phyloP scores from a whole-genome alignment of 2,888 invertebrate genomes.

The Hoplodrina ambigua region DNA sequence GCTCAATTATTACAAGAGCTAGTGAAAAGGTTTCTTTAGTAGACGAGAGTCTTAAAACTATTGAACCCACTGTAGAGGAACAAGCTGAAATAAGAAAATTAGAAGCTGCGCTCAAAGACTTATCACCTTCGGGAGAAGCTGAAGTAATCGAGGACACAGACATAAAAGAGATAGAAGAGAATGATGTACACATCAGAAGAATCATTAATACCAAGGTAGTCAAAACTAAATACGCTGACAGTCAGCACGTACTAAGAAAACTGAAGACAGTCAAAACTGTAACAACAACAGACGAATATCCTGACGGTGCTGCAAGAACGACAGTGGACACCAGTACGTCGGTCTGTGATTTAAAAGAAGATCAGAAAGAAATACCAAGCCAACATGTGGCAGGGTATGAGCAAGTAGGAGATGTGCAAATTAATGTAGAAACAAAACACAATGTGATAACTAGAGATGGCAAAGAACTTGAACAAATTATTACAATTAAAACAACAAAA shows the following conservation, averaged over 20 bases:
- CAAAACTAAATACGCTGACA: conserved; percentile 70
- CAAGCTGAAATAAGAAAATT: conserved; percentile 52
- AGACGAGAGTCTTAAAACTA: conserved; percentile 71
- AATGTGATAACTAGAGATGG: conserved; percentile 73
- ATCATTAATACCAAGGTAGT: conserved; percentile 65
- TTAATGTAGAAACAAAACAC: conserved; percentile 78
- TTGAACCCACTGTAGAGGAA: conserved; percentile 31
- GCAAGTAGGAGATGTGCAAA: conserved; percentile 52
- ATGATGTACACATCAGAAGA: conserved; percentile 62
- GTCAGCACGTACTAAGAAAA: conserved; percentile 67
- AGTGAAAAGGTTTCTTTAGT: conserved; percentile 80
- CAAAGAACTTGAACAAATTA: conserved; percentile 77
- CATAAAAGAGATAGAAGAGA: conserved; percentile 67
- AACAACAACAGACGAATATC: conserved; percentile 77
- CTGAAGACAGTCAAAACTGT: conserved; percentile 74
- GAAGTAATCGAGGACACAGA: conserved; percentile 64
- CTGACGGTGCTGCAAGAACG: conserved; percentile 78
- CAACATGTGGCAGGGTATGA: conserved; percentile 69
- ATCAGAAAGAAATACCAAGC: conserved; percentile 49
- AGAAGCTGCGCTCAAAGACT: conserved; percentile 58
- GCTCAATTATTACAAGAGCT: conserved; percentile 79
- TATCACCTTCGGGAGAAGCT: conserved; percentile 62
- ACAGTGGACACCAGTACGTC: conserved; percentile 80
- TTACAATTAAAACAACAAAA: conserved; percentile 83
- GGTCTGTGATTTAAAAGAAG: conserved; percentile 75